These are phyloP conservation scores for Paradoxurus hermaphroditus DNA, from an alignment of 2,113 vertebrate species.

Conservation along the genomic window DNA sequence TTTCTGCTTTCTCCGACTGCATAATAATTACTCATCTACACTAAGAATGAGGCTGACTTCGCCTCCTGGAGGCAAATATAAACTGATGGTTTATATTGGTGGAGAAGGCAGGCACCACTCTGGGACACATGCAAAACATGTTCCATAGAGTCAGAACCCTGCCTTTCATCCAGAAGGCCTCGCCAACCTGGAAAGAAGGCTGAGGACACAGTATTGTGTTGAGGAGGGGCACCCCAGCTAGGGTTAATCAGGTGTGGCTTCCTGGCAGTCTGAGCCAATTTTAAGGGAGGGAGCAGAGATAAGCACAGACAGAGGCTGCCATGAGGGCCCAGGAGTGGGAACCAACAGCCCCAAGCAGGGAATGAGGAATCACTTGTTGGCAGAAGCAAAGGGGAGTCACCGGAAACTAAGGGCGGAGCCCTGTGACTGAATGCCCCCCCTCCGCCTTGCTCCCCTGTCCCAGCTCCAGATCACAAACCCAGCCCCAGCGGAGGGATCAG, in stretches of 20 bases:
- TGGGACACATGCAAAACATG: neutral
- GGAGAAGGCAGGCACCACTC: neutral
- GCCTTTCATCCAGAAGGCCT: neutral
- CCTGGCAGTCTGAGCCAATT: neutral
- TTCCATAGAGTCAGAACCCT: neutral
- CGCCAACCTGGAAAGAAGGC: neutral
- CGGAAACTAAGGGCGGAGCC: neutral
- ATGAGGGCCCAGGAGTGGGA: neutral
- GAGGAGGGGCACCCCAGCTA: neutral
- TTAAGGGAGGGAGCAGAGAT: neutral
- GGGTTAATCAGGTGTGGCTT: neutral
- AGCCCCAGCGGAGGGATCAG: neutral
- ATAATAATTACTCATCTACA: constrained; percentile 97
- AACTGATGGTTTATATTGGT: neutral
- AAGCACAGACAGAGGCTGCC: neutral
- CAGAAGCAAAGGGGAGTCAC: neutral
- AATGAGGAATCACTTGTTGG: neutral
- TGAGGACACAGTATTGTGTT: neutral
- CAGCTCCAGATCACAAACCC: neutral
- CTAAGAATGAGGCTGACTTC: constrained; percentile 87
- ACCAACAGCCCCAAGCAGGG: neutral
- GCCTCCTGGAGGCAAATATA: neutral
- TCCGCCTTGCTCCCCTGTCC: neutral
- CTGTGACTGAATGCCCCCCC: neutral
- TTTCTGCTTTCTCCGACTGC: constrained; percentile 91